Base-by-base conservation (phyloP, 2,888 invertebrate genomes). In the Lepeophtheirus nordmannii region DNA sequence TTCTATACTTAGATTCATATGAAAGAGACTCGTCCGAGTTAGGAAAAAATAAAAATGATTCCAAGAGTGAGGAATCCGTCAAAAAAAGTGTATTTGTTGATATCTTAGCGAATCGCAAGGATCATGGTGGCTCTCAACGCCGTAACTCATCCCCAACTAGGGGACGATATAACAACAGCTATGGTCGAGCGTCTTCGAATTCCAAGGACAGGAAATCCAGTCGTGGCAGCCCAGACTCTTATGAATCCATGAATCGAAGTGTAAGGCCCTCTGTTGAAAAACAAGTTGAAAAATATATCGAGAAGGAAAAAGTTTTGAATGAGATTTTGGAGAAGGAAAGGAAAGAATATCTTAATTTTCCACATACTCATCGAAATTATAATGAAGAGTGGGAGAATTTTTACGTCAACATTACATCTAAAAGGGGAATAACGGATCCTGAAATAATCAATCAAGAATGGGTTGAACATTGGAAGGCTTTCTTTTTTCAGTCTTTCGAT, bases 381-480 rank as follows among this genome's bases (percentile, higher is more conserved):
- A 62, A 37, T 12, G 39, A 41, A 3, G 40, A 41, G n/a, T 62
- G 62, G 62, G 40, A 41, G 38, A 12, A 20, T n/a, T 62, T 62
- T 40, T 62, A 62, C 41, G 11, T 37, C 1, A 40, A 39, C 9
- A 62, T 46, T 14, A 46, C n/a, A n/a, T n/a, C 14, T 20, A 41
- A 20, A 41, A 38, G n/a, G 41, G 20, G 39, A 41, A 20, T 20
- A 39, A 17, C 62, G 40, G 20, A 40, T 40, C 17, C 20, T 60
- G 38, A 38, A 17, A 20, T 39, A 10, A 11, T 62, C 17, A 62
- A 62, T 20, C n/a, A 62, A 10, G 62, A 62, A 17, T 62, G 62
- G 62, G 20, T 14, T 2, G 17, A 39, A 10, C 20, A 40, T 17
- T 62, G 62, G 62, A 41, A 41, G 62, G 20, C 14, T 10, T 62